Percentiles rank a stretch among this genome's conserved stretches.
Conservation (phyloP, 2,797 vertebrate species). For the Crocidura indochinensis region DNA sequence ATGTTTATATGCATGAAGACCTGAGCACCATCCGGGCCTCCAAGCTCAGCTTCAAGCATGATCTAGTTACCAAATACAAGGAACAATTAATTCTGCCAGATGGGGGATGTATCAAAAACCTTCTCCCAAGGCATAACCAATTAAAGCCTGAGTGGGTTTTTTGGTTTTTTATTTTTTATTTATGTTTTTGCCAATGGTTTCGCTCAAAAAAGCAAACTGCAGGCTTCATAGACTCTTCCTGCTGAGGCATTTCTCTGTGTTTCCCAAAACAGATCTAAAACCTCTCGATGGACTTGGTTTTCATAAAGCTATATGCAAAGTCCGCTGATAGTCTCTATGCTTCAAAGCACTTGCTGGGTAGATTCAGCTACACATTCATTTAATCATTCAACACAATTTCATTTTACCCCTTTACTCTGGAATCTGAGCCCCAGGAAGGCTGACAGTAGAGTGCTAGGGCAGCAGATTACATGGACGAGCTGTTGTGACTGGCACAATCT, state of each 20-base stretch:
- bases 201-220: slow-evolving; percentile 70
- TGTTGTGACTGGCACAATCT: background rate
- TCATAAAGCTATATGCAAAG: slow-evolving; percentile 24
- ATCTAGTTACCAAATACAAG: slow-evolving; percentile 56
- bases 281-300: slow-evolving; percentile 55
- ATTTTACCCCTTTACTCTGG: slow-evolving; percentile 51
- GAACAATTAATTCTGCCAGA: slow-evolving; percentile 76
- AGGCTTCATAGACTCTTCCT: slow-evolving; percentile 56
- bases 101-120: slow-evolving; percentile 67
- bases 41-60: slow-evolving; percentile 54
- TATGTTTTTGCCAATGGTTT: slow-evolving; percentile 55
- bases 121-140: slow-evolving; percentile 74
- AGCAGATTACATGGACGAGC: background rate
- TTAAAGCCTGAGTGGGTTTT: slow-evolving; percentile 55
- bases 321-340: slow-evolving; percentile 65
- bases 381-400: slow-evolving; percentile 47
- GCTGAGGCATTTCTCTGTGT: slow-evolving; percentile 42
- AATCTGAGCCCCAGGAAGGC: slow-evolving; percentile 45
- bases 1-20: slow-evolving; percentile 33
- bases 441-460: slow-evolving; percentile 18
- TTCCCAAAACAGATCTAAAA: slow-evolving; percentile 76
- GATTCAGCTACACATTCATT: slow-evolving; percentile 48
- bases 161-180: too few relatives aligned
- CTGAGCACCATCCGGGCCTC: slow-evolving; percentile 22
- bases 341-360: slow-evolving; percentile 66